Percentiles rank a stretch among this genome's conserved stretches.
These are phyloP conservation scores for Sebastes cheni DNA, from an alignment of 2,797 vertebrate species.

Conservation along the genomic window DNA sequence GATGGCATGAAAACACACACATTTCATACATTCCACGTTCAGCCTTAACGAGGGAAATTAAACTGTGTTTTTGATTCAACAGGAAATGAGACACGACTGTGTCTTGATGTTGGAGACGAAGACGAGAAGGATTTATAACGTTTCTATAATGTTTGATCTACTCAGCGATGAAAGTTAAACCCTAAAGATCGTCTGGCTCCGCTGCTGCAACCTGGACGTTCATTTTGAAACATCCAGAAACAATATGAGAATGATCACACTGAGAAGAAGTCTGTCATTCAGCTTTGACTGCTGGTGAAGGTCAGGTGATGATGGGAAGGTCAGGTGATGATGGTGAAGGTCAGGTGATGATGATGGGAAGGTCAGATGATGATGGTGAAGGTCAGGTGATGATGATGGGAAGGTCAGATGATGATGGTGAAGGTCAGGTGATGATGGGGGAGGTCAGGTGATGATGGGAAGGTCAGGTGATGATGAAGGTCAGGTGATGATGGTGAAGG, in stretches of 20 bases:
- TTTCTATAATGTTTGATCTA: background rate
- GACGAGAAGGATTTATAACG: background rate
- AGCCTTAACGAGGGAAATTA: conserved; percentile 49
- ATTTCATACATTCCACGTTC: conserved; percentile 42
- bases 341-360: no score
- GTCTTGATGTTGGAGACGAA: background rate
- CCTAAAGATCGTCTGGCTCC: background rate
- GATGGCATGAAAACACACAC: conserved; percentile 13
- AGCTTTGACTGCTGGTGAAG: no score
- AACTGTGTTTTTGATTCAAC: conserved; percentile 32
- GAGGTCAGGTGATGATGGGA: no score
- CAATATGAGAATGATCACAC: background rate
- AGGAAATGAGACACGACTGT: conserved; percentile 38
- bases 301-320: no score
- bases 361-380: no score
- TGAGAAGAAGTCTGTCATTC: no score
- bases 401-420: no score
- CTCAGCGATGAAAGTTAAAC: background rate
- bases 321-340: no score
- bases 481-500: no score
- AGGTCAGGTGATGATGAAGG: no score
- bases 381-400: no score
- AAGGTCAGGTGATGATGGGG: no score
- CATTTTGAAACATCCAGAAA: background rate
- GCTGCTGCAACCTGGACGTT: background rate